phyloP scores from a whole-genome alignment of 1,140 invertebrate genomes.

The Apolygus lucorum region DNA sequence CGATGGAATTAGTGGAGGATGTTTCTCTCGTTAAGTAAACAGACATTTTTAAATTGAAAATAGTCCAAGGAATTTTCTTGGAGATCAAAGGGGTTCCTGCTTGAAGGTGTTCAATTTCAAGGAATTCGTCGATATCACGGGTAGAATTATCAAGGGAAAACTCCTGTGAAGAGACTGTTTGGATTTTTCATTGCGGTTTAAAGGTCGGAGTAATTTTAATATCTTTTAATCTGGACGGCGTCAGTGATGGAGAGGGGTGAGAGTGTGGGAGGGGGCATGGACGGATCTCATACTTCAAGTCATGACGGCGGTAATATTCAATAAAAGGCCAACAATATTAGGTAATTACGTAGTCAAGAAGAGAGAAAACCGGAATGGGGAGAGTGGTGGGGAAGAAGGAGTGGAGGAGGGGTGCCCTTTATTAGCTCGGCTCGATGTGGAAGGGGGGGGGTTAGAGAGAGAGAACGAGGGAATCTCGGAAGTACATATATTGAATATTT shows the following conservation, averaged over 20 bases:
- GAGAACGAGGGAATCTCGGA: neutral
- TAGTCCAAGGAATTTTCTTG: too few species aligned
- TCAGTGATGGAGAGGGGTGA: too few species aligned
- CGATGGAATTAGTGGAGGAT: too few species aligned
- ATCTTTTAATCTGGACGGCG: neutral
- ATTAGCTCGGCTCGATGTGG: neutral
- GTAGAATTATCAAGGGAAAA: neutral
- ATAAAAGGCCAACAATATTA: neutral
- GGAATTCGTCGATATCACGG: too few species aligned
- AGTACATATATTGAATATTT: neutral
- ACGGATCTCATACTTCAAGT: neutral
- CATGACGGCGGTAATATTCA: neutral
- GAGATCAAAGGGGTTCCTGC: too few species aligned
- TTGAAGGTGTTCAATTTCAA: too few species aligned
- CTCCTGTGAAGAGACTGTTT: neutral
- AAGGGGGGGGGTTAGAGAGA: neutral
- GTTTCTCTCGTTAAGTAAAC: too few species aligned
- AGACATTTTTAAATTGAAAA: too few species aligned
- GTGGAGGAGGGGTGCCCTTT: neutral
- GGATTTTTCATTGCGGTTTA: neutral
- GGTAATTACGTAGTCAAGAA: neutral
- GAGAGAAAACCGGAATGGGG: too few species aligned
- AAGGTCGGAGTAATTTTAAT: neutral
- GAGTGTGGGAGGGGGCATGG: too few species aligned
- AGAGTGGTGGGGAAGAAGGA: neutral